A percentile compares a stretch with the other conserved stretches of the same genome.
These are phyloP conservation scores for Phalacrocorax aristotelis DNA, from an alignment of 2,113 vertebrate genomes.

Conservation along the genomic window DNA sequence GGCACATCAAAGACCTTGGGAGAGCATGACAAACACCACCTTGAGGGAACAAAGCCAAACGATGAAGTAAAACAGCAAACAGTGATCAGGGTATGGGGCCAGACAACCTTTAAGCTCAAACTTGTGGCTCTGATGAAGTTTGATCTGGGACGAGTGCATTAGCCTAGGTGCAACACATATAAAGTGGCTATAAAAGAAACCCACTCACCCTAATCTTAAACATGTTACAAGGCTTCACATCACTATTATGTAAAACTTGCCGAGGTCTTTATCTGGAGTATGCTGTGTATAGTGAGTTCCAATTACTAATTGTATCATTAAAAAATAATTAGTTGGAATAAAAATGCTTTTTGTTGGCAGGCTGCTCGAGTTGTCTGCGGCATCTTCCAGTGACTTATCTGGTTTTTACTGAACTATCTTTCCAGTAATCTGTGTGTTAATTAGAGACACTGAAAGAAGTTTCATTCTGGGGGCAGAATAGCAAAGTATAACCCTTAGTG, in stretches of 20 bases:
- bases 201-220: background rate
- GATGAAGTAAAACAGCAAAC: background rate
- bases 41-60: background rate
- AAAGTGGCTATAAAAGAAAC: background rate
- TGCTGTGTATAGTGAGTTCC: background rate
- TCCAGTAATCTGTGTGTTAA: background rate
- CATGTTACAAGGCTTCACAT: background rate
- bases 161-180: background rate
- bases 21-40: background rate
- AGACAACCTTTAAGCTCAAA: background rate
- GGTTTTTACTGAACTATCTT: background rate
- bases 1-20: too few species aligned
- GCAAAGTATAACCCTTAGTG: background rate
- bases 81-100: background rate
- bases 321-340: constrained; percentile 53
- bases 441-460: background rate
- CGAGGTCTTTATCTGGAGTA: background rate
- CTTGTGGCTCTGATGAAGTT: background rate
- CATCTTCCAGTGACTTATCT: constrained; percentile 8
- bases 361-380: background rate
- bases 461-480: background rate
- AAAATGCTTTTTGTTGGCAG: constrained; percentile 37
- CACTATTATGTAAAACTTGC: background rate
- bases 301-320: constrained; percentile 43
- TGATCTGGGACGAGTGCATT: background rate